phyloP scores from a whole-genome alignment of 2,113 vertebrate genomes.

The Gobio gobio region DNA sequence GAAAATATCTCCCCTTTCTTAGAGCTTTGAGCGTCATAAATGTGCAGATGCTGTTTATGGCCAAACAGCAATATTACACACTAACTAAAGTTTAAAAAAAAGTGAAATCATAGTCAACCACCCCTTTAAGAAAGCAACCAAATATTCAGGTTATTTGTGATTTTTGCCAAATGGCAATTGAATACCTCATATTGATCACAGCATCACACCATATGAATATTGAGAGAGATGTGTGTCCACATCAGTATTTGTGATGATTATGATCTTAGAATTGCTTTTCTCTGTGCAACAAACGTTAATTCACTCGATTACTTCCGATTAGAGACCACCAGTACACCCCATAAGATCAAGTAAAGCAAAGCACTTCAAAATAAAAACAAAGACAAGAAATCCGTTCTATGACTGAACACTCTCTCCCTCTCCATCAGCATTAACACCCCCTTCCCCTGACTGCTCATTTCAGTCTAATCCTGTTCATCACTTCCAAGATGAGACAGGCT shows the following conservation, averaged over 20 bases:
- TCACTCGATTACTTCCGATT: background rate
- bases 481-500: conserved; percentile 58
- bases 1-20: too few relatives aligned
- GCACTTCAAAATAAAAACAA: background rate
- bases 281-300: background rate
- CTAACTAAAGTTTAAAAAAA: too few relatives aligned
- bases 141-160: background rate
- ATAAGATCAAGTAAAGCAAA: background rate
- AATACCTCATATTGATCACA: background rate
- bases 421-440: conserved; percentile 26
- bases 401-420: conserved; percentile 11
- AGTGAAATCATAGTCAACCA: too few relatives aligned
- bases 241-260: background rate
- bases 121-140: background rate
- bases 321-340: background rate
- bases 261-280: background rate
- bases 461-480: conserved; percentile 57
- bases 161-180: background rate
- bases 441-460: conserved; percentile 48
- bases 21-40: too few relatives aligned
- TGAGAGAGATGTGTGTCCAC: background rate
- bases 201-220: background rate
- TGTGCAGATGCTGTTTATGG: too few relatives aligned
- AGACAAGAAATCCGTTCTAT: background rate
- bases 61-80: too few relatives aligned